phyloP scores from a whole-genome alignment of 2,797 vertebrate genomes.

The Cuniculus paca region DNA sequence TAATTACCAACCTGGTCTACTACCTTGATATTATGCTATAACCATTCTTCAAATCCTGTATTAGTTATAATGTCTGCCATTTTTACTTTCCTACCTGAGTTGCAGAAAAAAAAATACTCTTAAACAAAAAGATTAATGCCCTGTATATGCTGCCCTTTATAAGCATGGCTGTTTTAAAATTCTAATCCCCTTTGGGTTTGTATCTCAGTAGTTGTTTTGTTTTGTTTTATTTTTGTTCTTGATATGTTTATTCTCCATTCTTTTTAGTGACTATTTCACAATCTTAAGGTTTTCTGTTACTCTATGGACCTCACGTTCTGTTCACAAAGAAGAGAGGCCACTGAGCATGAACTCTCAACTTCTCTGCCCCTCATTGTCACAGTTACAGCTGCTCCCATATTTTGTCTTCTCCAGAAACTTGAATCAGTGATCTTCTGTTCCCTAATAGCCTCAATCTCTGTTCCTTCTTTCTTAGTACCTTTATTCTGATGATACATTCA shows the following conservation, averaged over 20 bases:
- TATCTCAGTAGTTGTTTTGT: neutral
- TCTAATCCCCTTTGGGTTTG: neutral
- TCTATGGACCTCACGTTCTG: neutral
- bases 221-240: neutral
- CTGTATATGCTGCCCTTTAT: neutral
- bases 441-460: neutral
- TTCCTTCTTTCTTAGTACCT: neutral
- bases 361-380: neutral
- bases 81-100: constrained; percentile 10
- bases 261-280: neutral
- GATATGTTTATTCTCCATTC: neutral
- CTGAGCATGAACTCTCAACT: neutral
- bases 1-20: neutral
- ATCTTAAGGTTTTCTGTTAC: neutral
- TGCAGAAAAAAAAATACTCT: neutral
- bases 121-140: neutral
- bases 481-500: neutral
- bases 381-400: neutral
- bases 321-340: constrained; percentile 12
- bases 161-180: neutral
- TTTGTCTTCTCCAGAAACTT: constrained; percentile 20
- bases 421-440: neutral
- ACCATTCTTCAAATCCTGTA: neutral
- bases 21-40: constrained; percentile 1
- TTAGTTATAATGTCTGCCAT: neutral